Conservation (phyloP, 1,140 invertebrate genomes). For the Alviniconcha marisindica region DNA sequence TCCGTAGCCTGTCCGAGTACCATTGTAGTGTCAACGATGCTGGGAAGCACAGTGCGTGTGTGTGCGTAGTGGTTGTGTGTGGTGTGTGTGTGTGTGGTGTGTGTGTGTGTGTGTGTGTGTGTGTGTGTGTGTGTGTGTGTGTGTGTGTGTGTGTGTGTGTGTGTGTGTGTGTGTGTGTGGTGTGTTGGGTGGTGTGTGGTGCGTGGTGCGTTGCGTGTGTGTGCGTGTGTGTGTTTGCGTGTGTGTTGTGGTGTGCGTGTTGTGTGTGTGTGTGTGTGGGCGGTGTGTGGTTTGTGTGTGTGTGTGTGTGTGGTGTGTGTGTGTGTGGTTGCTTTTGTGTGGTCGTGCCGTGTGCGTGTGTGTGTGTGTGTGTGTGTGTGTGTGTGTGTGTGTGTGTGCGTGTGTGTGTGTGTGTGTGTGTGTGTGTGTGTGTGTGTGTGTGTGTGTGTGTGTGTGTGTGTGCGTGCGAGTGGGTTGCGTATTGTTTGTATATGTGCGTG, state of each 20-base stretch:
- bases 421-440: slow-evolving; percentile 2
- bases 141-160: not conserved
- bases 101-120: not conserved
- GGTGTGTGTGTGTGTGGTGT: too few species aligned
- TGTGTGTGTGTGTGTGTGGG: slow-evolving; percentile 11
- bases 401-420: slow-evolving; percentile 6
- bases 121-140: slow-evolving; percentile 7
- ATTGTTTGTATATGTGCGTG: too few species aligned
- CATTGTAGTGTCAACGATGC: too few species aligned
- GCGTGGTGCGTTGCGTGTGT: too few species aligned
- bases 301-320: not conserved
- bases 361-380: slow-evolving; percentile 11
- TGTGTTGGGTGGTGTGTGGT: too few species aligned
- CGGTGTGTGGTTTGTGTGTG: not conserved
- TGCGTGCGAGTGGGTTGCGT: too few species aligned
- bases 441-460: not conserved
- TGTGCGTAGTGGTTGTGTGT: not conserved
- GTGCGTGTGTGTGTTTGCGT: too few species aligned
- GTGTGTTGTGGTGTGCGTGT: not conserved
- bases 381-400: slow-evolving; percentile 13
- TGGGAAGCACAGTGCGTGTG: not conserved
- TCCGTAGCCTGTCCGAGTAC: too few species aligned
- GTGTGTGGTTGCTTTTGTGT: too few species aligned
- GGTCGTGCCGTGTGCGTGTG: not conserved
- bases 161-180: not conserved